Base-by-base conservation (phyloP, 2,888 invertebrate species). In the Cacoxenus indagator region DNA sequence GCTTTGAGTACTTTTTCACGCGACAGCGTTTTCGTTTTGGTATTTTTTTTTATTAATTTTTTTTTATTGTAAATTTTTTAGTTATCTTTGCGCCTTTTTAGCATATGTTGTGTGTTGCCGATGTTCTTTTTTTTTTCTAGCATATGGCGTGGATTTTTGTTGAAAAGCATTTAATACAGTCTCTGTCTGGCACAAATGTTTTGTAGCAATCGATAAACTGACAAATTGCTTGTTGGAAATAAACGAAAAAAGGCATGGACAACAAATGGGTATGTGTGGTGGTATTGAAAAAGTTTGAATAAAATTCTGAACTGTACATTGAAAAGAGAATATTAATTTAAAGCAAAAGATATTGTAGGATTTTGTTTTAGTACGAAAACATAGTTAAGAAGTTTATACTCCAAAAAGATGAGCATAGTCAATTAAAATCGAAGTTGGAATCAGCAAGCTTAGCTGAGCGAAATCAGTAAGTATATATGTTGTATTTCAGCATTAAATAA, bases 191-290 rank as follows among this genome's bases (percentile, higher is more conserved):
- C 81, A 83, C 81, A 83, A 81, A 81, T 81, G 82, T 81, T 81
- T 81, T 84, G 80, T 81, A 82, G 80, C 83, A 81, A 84, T 85
- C 84, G 85, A 84, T 85, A 85, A 84, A 84, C 83, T 85, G 84
- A 85, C 84, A 84, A 84, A 84, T 84, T 84, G 84, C 81, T 81
- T 82, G 82, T 84, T 48, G 48, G 11, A 48, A 26, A 46, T 27
- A 19, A 64, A 27, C 43, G 1, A 61, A 45, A 22, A 24, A 46
- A 64, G 9, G 17, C 1, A 37, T 9, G 5, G 37, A 37, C 8
- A 37, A 37, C 37, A 37, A 37, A 37, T 37, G 14, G 14, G 14
- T 11, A 37, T 37, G 14, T 37, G 37, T 37, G 37, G n/a, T n/a
- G n/a, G n/a, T n/a, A n/a, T n/a, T n/a, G n/a, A n/a, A n/a, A n/a